Conservation (phyloP, 2,888 invertebrate genomes). For the Anoncus sp. region DNA sequence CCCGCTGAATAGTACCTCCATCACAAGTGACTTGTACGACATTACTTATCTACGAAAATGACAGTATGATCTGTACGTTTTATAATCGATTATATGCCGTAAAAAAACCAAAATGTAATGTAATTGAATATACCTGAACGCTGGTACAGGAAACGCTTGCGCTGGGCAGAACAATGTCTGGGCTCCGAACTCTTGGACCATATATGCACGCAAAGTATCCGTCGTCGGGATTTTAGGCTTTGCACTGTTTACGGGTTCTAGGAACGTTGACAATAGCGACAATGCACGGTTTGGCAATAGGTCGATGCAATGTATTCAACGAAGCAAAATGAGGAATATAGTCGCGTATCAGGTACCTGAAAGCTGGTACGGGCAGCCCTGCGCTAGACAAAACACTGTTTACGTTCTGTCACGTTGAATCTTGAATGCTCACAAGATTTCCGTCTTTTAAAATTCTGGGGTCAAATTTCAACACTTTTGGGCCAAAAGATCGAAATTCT, state of each 20-base stretch:
- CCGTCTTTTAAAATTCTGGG: constrained; percentile 79
- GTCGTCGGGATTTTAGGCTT: constrained; percentile 80
- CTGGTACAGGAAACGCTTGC: constrained; percentile 85
- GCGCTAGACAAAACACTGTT: constrained; percentile 89
- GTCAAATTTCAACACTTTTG: constrained; percentile 81
- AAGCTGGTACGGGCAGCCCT: constrained; percentile 85
- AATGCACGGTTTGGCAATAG: not conserved
- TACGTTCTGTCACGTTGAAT: constrained; percentile 79
- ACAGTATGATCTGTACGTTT: not conserved
- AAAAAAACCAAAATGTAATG: constrained; percentile 6
- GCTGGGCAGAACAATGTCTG: constrained; percentile 89
- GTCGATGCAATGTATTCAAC: not conserved
- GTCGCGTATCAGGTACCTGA: constrained; percentile 71
- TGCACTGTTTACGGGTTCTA: constrained; percentile 83
- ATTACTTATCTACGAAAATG: not conserved
- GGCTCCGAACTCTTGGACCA: constrained; percentile 75
- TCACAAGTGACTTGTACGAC: not conserved
- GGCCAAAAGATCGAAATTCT: too few species aligned
- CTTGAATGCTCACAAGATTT: constrained; percentile 77
- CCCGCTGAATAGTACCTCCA: not conserved
- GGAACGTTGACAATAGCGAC: constrained; percentile 38
- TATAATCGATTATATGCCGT: not conserved
- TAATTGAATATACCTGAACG: constrained; percentile 30
- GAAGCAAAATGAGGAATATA: constrained; percentile 13
- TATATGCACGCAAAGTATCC: constrained; percentile 78